Evolutionary conservation across 2,888 invertebrate genomes (phyloP).

Genomic region (Drosophila hamatofila): DNA sequence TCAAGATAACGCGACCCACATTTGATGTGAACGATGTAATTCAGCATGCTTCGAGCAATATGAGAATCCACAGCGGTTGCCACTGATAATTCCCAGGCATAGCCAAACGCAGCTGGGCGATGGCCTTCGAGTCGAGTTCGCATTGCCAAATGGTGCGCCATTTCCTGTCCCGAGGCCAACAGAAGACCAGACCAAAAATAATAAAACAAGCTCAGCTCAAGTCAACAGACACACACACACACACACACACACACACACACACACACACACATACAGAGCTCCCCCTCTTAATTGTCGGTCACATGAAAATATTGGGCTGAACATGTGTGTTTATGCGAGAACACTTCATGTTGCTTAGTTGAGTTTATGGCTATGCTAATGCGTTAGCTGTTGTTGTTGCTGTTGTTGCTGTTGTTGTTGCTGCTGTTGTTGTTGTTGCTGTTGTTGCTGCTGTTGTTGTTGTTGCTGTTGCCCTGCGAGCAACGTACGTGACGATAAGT

Average conservation of each 20-base stretch:
- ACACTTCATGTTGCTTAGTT: neutral
- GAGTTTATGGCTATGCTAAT: slow-evolving; percentile 16
- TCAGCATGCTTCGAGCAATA: neutral
- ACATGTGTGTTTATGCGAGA: neutral
- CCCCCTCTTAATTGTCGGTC: slow-evolving; percentile 1
- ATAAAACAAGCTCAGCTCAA: neutral
- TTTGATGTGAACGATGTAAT: slow-evolving; percentile 5
- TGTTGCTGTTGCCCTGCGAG: neutral
- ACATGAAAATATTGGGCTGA: neutral
- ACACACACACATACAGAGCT: no score
- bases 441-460: neutral
- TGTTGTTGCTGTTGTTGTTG: neutral
- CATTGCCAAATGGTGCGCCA: slow-evolving; percentile 8
- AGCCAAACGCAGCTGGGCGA: neutral
- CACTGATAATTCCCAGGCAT: slow-evolving; percentile 12
- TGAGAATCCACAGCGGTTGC: neutral
- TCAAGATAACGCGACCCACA: slow-evolving; percentile 25
- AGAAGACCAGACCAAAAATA: slow-evolving; percentile 19
- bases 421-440: neutral
- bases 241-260: neutral
- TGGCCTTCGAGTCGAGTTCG: slow-evolving; percentile 4
- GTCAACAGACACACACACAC: slow-evolving; percentile 11
- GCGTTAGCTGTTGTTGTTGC: neutral
- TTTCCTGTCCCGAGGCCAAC: slow-evolving; percentile 38
- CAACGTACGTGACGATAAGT: slow-evolving; percentile 37